phyloP scores from a whole-genome alignment of 1,140 invertebrate species.

The Drosophila murphyi region DNA sequence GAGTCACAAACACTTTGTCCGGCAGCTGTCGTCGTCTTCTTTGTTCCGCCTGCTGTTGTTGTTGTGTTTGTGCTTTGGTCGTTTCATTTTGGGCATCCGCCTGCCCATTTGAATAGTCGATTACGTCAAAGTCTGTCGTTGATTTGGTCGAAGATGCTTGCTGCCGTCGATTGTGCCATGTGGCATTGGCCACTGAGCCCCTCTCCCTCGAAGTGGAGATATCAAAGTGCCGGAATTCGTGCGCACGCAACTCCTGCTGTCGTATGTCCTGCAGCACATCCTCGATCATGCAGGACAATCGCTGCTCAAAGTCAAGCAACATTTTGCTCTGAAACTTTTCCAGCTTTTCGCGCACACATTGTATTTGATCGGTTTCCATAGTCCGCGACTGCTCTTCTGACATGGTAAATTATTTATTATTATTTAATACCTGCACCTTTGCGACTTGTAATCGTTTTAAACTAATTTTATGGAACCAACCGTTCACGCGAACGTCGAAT shows the following conservation, averaged over 20 bases:
- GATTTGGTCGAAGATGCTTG: neutral
- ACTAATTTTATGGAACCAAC: conserved; percentile 21
- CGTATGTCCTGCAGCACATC: conserved; percentile 77
- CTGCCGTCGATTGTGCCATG: conserved; percentile 71
- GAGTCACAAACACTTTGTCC: conserved; percentile 88
- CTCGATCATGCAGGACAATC: conserved; percentile 68
- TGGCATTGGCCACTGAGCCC: conserved; percentile 26
- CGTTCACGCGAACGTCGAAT: conserved; percentile 37
- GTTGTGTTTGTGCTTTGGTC: conserved; percentile 24
- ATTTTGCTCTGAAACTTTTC: conserved; percentile 65
- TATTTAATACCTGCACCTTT: conserved; percentile 2
- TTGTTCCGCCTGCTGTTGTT: conserved; percentile 15
- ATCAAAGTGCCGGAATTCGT: conserved; percentile 74
- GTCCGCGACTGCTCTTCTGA: conserved; percentile 16
- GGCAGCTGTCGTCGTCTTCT: conserved; percentile 73
- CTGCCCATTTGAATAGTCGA: conserved; percentile 37
- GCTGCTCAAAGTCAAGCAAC: conserved; percentile 67
- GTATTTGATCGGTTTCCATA: conserved; percentile 31
- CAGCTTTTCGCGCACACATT: conserved; percentile 70
- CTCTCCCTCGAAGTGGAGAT: neutral
- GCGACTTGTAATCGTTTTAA: conserved; percentile 1
- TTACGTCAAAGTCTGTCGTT: conserved; percentile 34
- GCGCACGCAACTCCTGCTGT: conserved; percentile 63
- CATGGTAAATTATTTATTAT: conserved; percentile 31
- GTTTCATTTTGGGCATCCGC: conserved; percentile 43